Evolutionary conservation across 2,113 vertebrate genomes (phyloP), one percentile per base, ranked within the genome.

Genomic region (Pseudopodoces humilis): DNA sequence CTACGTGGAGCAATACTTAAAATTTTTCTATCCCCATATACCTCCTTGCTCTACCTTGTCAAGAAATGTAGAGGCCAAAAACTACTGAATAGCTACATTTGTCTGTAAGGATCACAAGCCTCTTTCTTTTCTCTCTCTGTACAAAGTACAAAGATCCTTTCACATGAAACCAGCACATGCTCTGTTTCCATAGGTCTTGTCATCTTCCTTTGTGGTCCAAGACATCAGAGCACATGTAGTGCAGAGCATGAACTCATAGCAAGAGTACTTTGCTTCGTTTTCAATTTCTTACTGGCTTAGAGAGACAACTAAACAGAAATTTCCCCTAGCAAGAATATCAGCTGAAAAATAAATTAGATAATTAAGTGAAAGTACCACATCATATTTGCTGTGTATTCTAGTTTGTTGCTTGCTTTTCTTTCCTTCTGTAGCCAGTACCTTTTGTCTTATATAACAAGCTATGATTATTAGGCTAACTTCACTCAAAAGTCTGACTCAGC

Each of bases 141-240:
- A 30, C 10, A 10, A 25, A 27, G 9, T 24, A 21, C 41, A 84
- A 60, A 69, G 30, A 64, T 12, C 15, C 22, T 64, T 37, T 68
- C 33, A 68, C 7, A 43, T 21, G 28, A 33, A 67, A 65, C 19
- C 21, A 70, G 44, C 3, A n/a, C 6, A 5, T 0, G 0, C 1
- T 53, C 37, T 71, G 5, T 53, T 94, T 76, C 33, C 71, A 47
- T 4, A 37, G 8, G 15, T 31, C 11, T 58, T 59, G 17, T 31
- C 11, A 46, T 53, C 41, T 63, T 64, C 41, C 72, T 1, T 9
- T 77, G 44, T 27, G 6, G 31, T 46, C 35, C 52, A 82, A 39
- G 43, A 71, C 27, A 75, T 33, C 11, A 80, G 70, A 52, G 21
- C 15, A 86, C 15, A 62, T 9, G 37, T 10, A 79, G 5, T 27